A percentile compares a stretch with the other conserved stretches of the same genome.
Evolutionary conservation across 2,113 vertebrate species (phyloP).

Genomic region (Cheirogaleus medius): DNA sequence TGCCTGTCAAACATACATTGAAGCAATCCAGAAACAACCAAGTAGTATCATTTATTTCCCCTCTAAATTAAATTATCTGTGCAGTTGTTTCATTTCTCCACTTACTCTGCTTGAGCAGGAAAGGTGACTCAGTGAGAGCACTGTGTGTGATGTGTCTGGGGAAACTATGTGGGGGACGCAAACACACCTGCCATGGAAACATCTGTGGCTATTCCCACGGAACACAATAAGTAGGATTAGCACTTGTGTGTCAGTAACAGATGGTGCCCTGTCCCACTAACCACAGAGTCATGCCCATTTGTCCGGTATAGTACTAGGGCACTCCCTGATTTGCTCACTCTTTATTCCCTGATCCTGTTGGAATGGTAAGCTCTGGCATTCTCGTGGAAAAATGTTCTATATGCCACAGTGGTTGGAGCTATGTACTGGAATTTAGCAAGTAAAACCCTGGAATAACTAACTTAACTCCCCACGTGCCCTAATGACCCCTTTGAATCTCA

Average conservation of each 20-base stretch:
- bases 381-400: not conserved
- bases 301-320: not conserved
- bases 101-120: not conserved
- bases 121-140: not conserved
- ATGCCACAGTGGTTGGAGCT: not conserved
- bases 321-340: not conserved
- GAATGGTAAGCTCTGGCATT: not conserved
- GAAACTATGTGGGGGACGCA: not conserved
- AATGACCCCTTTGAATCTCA: not conserved
- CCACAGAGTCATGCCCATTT: not conserved
- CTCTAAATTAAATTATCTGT: not conserved
- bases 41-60: not conserved
- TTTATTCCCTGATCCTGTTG: not conserved
- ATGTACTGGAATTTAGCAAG: not conserved
- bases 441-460: not conserved
- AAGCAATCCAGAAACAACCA: not conserved
- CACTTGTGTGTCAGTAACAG: not conserved
- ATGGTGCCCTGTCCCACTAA: not conserved
- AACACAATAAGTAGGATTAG: not conserved
- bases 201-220: slow-evolving; percentile 11
- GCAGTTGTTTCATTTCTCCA: not conserved
- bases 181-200: not conserved
- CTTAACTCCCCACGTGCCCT: not conserved
- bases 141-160: not conserved
- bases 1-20: not conserved